Base-by-base conservation (phyloP, 1,140 invertebrate genomes). In the Potamilus streckersoni region DNA sequence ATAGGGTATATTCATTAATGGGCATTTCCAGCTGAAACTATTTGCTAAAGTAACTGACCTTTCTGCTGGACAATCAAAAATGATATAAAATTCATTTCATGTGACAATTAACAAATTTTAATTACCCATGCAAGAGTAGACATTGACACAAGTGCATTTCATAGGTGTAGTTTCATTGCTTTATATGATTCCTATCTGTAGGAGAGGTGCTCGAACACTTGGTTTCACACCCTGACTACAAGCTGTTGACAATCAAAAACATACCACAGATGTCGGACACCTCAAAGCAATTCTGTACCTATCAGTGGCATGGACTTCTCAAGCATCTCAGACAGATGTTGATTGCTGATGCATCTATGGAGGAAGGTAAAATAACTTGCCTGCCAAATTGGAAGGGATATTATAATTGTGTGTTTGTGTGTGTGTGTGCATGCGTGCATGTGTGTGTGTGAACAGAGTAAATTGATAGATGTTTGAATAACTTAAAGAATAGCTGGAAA, bases 291-390 rank as follows among this genome's bases (percentile, higher is more conserved):
- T 90, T 86, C 74, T 89, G 85, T 75, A 79, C 80, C 14, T 89
- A 84, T 74, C 86, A 89, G 73, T 90, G 90, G 90, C 81, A 80
- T 23, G 86, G 88, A 2, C 78, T 90, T 19, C 68, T 90, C 14
- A 90, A 90, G 81, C 86, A 88, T 73, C 83, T 90, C 0, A 73
- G 86, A 31, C 87, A 90, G 77, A 90, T 90, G 88, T 77, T 89
- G n/a, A 85, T 90, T 62, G 85, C 88, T 58, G 83, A 88, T 79
- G 84, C 89, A 57, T 76, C 85, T 1, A 87, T 89, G 83, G 87
- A 89, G 71, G 89, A 90, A 85, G 89, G 89, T 90, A 71, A 31
- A 71, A 38, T 69, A 15, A n/a, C 4, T n/a, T 56, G 19, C 38
- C 38, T 49, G 38, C 38, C 38, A 49, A 49, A 59, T 72, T 55